Evolutionary conservation across 2,113 vertebrate species (phyloP), one percentile per base, ranked within the genome.

Genomic region (Gnathonemus longibarbis): DNA sequence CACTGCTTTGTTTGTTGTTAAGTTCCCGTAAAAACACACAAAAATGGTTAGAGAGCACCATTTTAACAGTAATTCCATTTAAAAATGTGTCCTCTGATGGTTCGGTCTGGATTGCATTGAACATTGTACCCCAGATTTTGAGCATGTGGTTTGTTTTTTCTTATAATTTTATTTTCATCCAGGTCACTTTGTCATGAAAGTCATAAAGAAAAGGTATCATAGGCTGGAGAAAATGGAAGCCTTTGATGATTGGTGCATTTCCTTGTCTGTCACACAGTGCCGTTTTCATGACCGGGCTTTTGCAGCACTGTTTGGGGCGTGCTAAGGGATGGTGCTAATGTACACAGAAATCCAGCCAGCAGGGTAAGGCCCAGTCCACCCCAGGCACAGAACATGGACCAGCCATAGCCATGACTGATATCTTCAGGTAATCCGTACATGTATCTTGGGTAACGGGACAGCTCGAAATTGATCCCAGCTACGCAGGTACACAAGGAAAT

Each of bases 361-460:
- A 98, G 94, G 50, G 98, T 98, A 93, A 98, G 97, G 87, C 98
- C 98, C 84, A 98, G 94, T 70, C 97, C 98, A 0, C 98, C 98
- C 98, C 98, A 98, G 93, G 98, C 98, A 95, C 98, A 98, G 94
- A 98, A 98, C 98, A 98, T 98, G 95, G 98, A 98, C 97, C 97
- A 98, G 94, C 97, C 97, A 93, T 98, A 98, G 93, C 97, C 97
- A 92, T 98, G 97, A 94, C 97, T 98, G 96, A 98, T 97, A 95
- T 98, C 98, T 94, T 98, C 97, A 0, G 98, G 98, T 91, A 98
- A 96, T 93, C 97, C 97, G 7, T 98, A 98, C 94, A 98, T 96
- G 88, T 96, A 96, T 93, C 97, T 97, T 13, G 98, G 98, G 89
- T 97, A 98, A 92, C 98, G 97, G 4, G 98, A 98, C 17, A 98